Base-by-base conservation (phyloP, 2,888 invertebrate species). In the Cataglyphis livida region DNA sequence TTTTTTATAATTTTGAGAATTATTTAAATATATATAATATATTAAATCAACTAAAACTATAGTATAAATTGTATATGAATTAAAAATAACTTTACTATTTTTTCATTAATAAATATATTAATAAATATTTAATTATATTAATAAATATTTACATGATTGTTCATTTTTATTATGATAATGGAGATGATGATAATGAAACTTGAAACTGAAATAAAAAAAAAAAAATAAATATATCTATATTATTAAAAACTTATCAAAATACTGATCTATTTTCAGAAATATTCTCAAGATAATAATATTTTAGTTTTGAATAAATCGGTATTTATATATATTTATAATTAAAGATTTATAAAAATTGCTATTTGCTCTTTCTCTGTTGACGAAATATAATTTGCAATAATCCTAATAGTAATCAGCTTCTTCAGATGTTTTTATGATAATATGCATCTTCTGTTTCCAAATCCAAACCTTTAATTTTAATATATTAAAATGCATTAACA, bases 381-480 rank as follows among this genome's bases (percentile, higher is more conserved):
- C 3, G 0, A 76, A 78, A 78, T 66, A 66, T 35, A 57, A 57
- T 41, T 76, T 57, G 9, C 28, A 41, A 65, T 38, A 38, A 38
- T 57, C 21, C 12, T 28, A 54, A 54, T 25, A 59, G n/a, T 57
- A 57, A 57, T 41, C 28, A 41, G 21, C 10, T 59, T 70, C 21
- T 21, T 12, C 41, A 44, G n/a, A 59, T 78, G 10, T 41, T 70
- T 10, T 35, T 21, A 25, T 18, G 9, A 44, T 21, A 68, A 57
- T 25, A 25, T 41, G 12, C 7, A 44, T 78, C 57, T 78, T 18
- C 57, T 21, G 1, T 70, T 70, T 70, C 44, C 1, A 21, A 10
- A 59, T 54, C n/a, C 12, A 41, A 18, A 65, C 59, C 10, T 78
- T 78, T 70, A 78, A 78, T 68, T 66, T 51, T 21, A 51, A 68